phyloP scores from a whole-genome alignment of 2,888 invertebrate genomes.

The Tolmerus cingulatus region DNA sequence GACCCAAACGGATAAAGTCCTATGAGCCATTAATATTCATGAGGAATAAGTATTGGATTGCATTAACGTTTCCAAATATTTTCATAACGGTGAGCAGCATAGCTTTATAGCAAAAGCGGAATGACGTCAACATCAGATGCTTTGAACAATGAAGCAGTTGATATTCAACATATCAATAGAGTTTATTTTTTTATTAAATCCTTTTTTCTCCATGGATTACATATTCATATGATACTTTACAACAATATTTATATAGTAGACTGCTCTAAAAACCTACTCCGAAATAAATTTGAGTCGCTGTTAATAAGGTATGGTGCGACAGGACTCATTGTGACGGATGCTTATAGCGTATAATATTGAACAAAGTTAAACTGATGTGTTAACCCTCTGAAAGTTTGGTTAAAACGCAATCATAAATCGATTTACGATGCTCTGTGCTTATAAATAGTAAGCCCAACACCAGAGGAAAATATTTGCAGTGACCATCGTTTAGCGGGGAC shows the following conservation, averaged over 20 bases:
- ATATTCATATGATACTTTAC: too few species aligned
- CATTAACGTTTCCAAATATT: not conserved
- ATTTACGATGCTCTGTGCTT: not conserved
- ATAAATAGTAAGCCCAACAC: not conserved
- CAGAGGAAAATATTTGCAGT: not conserved
- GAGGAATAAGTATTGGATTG: not conserved
- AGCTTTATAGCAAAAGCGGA: not conserved
- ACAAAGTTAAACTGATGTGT: not conserved
- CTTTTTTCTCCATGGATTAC: not conserved
- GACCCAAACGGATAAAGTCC: not conserved
- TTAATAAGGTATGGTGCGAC: not conserved
- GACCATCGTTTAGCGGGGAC: not conserved
- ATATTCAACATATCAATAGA: not conserved
- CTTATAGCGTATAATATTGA: not conserved
- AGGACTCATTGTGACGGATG: not conserved
- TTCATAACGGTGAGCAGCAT: not conserved
- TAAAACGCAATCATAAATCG: not conserved
- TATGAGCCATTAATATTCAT: not conserved
- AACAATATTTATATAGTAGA: too few species aligned
- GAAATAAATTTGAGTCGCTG: not conserved
- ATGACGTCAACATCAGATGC: not conserved
- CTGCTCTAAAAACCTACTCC: not conserved
- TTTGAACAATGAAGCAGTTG: not conserved
- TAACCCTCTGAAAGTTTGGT: not conserved
- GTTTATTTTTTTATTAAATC: not conserved